A percentile compares a stretch with the other conserved stretches of the same genome.
These are phyloP conservation scores for Neomonachus schauinslandi DNA, from an alignment of 2,113 vertebrate species.

Conservation along the genomic window DNA sequence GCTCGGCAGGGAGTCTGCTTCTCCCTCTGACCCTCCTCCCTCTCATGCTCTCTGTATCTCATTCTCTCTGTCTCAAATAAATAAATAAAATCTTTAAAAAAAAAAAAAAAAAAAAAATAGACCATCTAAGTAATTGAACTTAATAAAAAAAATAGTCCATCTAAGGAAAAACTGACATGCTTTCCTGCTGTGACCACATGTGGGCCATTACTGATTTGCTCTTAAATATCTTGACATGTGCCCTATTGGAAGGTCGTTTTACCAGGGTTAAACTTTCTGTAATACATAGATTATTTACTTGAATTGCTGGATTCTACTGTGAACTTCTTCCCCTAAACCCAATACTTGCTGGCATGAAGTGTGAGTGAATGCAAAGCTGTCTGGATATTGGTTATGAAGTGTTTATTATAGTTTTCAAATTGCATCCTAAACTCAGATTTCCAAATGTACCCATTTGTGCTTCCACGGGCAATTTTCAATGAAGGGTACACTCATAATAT, in stretches of 20 bases:
- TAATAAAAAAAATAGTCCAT: background rate
- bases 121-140: background rate
- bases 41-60: too few species aligned
- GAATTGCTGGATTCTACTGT: background rate
- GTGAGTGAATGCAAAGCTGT: background rate
- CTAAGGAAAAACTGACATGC: background rate
- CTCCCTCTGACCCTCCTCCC: too few species aligned
- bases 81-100: too few species aligned
- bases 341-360: rapidly evolving
- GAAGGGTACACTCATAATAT: background rate
- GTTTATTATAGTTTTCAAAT: background rate
- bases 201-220: too few species aligned
- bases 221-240: too few species aligned
- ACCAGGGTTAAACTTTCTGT: background rate
- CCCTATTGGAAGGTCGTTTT: rapidly evolving
- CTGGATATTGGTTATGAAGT: too few species aligned
- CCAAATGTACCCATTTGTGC: background rate
- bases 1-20: too few species aligned
- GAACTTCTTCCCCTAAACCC: background rate
- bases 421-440: background rate
- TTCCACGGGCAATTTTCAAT: background rate
- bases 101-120: too few species aligned
- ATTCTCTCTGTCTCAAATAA: too few species aligned
- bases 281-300: too few species aligned
- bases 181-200: background rate